Conservation (phyloP, 2,797 vertebrate species). For the Coregonus sp. region DNA sequence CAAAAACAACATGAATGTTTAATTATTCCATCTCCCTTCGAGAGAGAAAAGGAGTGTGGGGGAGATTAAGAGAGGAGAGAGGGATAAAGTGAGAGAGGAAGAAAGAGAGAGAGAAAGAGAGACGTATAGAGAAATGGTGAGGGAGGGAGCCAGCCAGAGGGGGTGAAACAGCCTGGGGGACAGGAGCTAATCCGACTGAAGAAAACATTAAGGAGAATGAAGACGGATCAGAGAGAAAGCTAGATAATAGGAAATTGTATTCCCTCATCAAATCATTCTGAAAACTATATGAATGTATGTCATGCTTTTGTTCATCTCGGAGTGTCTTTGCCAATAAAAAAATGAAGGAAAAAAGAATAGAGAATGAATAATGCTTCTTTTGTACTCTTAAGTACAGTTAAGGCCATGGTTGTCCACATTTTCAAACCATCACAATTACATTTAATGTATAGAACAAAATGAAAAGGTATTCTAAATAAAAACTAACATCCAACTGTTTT, state of each 20-base stretch:
- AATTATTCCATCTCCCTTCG: slow-evolving; percentile 65
- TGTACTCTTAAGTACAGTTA: neutral
- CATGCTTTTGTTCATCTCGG: slow-evolving; percentile 37
- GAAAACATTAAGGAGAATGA: slow-evolving; percentile 19
- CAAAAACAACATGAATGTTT: slow-evolving; percentile 79
- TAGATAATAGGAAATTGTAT: slow-evolving; percentile 11
- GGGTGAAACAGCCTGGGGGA: slow-evolving; percentile 20
- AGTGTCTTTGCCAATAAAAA: slow-evolving; percentile 12
- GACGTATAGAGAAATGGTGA: slow-evolving; percentile 27
- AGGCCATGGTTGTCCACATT: neutral
- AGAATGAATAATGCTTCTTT: neutral
- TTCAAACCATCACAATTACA: neutral
- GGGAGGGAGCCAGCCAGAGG: slow-evolving; percentile 44
- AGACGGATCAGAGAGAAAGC: slow-evolving; percentile 16
- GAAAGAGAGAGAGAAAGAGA: neutral
- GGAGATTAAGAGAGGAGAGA: slow-evolving; percentile 5
- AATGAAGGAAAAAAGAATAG: neutral
- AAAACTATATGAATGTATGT: slow-evolving; percentile 37
- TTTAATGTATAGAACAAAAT: neutral
- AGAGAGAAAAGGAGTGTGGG: slow-evolving; percentile 11
- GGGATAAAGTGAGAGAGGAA: slow-evolving; percentile 9
- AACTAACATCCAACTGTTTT: neutral
- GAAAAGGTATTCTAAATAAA: neutral
- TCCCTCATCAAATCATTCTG: slow-evolving; percentile 37
- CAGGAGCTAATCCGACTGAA: slow-evolving; percentile 31